A percentile compares a stretch with the other conserved stretches of the same genome.
These are phyloP conservation scores for Agonopterix arenella DNA, from an alignment of 2,888 invertebrate genomes.

Conservation along the genomic window DNA sequence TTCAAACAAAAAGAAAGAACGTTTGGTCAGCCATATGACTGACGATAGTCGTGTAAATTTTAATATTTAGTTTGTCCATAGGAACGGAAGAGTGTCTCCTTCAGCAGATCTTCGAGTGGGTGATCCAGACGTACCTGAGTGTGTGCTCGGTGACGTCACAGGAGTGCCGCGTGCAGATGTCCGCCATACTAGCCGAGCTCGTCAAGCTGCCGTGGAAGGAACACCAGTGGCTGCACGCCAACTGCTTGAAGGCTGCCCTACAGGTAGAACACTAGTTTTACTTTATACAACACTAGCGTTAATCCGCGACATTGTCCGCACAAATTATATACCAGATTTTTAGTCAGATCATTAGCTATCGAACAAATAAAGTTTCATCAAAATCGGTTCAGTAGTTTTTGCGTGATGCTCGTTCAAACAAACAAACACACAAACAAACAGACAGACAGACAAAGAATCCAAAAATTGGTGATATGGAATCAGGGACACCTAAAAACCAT, in stretches of 20 bases:
- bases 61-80: neutral
- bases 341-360: too few relatives aligned
- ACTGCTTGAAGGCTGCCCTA: constrained; percentile 27
- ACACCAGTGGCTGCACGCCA: constrained; percentile 42
- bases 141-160: constrained; percentile 14
- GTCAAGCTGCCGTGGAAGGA: constrained; percentile 40
- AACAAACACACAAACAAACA: too few relatives aligned
- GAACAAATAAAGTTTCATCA: too few relatives aligned
- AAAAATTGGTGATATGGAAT: too few relatives aligned
- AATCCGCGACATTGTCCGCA: too few relatives aligned
- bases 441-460: too few relatives aligned
- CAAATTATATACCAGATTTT: too few relatives aligned
- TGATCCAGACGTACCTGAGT: constrained; percentile 22
- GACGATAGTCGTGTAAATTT: neutral
- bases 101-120: constrained; percentile 46
- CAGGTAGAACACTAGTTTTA: constrained; percentile 26
- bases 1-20: too few relatives aligned
- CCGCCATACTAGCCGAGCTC: constrained; percentile 32
- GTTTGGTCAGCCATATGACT: neutral
- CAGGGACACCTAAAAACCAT: too few relatives aligned
- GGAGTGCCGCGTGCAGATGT: constrained; percentile 30
- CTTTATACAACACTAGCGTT: too few relatives aligned
- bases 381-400: too few relatives aligned
- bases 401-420: too few relatives aligned
- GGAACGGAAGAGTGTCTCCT: constrained; percentile 39